phyloP scores from a whole-genome alignment of 2,113 vertebrate species.

The Sphyrna mokarran region DNA sequence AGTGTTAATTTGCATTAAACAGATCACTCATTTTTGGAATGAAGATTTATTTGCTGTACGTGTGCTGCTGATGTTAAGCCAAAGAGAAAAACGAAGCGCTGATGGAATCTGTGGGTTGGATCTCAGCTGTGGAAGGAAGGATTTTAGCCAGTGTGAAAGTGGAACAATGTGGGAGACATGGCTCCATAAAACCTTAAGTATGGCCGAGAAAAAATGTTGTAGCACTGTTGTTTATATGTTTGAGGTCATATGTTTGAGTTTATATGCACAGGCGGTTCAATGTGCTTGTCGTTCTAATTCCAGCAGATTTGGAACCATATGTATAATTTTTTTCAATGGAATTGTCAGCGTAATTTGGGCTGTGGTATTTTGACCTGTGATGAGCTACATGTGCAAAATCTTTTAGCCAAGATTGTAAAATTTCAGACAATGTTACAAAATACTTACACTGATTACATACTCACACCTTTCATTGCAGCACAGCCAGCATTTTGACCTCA shows the following conservation, averaged over 20 bases:
- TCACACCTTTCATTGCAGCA: background rate
- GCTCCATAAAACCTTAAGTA: conserved; percentile 13
- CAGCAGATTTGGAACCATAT: background rate
- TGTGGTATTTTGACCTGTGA: background rate
- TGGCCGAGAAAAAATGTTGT: background rate
- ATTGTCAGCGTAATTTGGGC: background rate
- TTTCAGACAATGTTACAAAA: background rate
- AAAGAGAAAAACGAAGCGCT: background rate
- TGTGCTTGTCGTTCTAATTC: background rate
- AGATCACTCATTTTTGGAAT: background rate
- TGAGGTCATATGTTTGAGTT: background rate
- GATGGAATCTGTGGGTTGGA: conserved; percentile 20
- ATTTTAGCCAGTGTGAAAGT: background rate
- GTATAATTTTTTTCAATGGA: background rate
- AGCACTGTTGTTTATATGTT: conserved; percentile 17
- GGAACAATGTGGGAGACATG: conserved; percentile 18
- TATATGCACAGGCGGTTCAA: background rate
- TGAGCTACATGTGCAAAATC: background rate
- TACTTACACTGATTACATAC: background rate
- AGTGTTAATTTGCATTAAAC: background rate
- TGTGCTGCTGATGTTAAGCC: background rate
- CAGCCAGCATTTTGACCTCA: background rate
- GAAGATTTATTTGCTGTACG: background rate
- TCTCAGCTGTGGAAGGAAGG: background rate
- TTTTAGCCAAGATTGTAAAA: background rate